Evolutionary conservation across 2,113 vertebrate genomes (phyloP), one percentile per base, ranked within the genome.

Genomic region (Pteronura brasiliensis): DNA sequence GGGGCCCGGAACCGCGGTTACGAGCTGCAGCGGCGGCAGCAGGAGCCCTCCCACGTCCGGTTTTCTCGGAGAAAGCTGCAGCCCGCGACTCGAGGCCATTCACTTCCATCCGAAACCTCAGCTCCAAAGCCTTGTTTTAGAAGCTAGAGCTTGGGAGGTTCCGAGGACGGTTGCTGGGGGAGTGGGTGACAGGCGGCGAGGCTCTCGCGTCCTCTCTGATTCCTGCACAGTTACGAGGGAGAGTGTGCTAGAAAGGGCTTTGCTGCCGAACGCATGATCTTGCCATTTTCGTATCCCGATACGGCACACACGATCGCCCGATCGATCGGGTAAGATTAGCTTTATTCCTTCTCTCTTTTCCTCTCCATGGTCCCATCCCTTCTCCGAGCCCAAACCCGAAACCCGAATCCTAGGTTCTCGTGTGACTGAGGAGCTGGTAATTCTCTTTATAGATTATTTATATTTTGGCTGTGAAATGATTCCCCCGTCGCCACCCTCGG

Each of bases 291-390:
- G 0, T 67, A 52, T 76, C 82, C 72, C 4, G 34, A 61, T 61
- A 55, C 69, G 2, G 87, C 90, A 52, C 86, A n/a, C 55, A 77
- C 14, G 90, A 67, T 95, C 57, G 36, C 72, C 95, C 34, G 94
- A 95, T 90, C 42, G 92, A 96, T 61, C 47, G 79, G 98, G 98
- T 98, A 98, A 99, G 98, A 93, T 36, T n/a, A 82, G 7, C 72
- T n/a, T 34, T 31, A 89, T 57, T 52, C n/a, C 39, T 55, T 42
- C 44, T 83, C 49, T 36, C 6, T 14, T 14, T 67, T 20, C 29
- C 72, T 44, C 59, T 34, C 69, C 34, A 4, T 20, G 20, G 5
- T 31, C 42, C 63, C 29, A 0, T 49, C 20, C 20, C 18, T 59
- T 14, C 76, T 18, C 14, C 81, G 42, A 82, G 3, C n/a, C 29